phyloP scores from a whole-genome alignment of 2,888 invertebrate genomes.

The Rhagophthalmus giganteus region DNA sequence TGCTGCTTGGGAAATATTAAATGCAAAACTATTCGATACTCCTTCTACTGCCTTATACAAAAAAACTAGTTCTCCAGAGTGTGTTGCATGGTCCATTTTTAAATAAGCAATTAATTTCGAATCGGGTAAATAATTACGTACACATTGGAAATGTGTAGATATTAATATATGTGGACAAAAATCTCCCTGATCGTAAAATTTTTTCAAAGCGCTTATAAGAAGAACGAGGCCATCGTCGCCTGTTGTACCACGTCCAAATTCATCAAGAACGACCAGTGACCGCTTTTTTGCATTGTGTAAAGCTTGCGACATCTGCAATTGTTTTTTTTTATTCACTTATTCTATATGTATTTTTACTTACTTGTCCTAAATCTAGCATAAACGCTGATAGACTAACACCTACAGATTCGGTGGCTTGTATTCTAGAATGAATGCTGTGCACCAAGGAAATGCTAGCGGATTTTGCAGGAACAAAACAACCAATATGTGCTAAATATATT shows the following conservation, averaged over 20 bases:
- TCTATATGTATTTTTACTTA: too few relatives aligned
- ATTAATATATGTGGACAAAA: conserved; percentile 75
- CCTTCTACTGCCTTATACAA: conserved; percentile 69
- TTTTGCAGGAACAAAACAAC: conserved; percentile 85
- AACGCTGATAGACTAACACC: conserved; percentile 82
- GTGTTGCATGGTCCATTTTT: conserved; percentile 46
- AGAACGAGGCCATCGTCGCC: conserved; percentile 76
- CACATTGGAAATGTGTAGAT: conserved; percentile 76
- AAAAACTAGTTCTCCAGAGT: conserved; percentile 63
- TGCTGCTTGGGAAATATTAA: conserved; percentile 63
- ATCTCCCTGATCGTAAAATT: conserved; percentile 62
- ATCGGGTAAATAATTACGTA: conserved; percentile 62
- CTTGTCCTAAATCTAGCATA: conserved; percentile 81
- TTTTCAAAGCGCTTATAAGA: conserved; percentile 67
- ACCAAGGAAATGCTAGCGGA: conserved; percentile 71
- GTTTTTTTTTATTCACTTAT: too few relatives aligned
- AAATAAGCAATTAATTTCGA: conserved; percentile 51
- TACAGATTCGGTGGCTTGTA: conserved; percentile 77
- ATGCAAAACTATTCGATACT: conserved; percentile 66
- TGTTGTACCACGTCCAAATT: conserved; percentile 85
- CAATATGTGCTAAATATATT: conserved; percentile 84
- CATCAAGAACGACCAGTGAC: conserved; percentile 82
- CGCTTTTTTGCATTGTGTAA: conserved; percentile 65
- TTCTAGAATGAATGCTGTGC: conserved; percentile 74
- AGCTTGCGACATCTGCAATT: conserved; percentile 69